These are phyloP conservation scores for Parauchenoglanis ngamensis DNA, from an alignment of 2,797 vertebrate species.

Conservation along the genomic window DNA sequence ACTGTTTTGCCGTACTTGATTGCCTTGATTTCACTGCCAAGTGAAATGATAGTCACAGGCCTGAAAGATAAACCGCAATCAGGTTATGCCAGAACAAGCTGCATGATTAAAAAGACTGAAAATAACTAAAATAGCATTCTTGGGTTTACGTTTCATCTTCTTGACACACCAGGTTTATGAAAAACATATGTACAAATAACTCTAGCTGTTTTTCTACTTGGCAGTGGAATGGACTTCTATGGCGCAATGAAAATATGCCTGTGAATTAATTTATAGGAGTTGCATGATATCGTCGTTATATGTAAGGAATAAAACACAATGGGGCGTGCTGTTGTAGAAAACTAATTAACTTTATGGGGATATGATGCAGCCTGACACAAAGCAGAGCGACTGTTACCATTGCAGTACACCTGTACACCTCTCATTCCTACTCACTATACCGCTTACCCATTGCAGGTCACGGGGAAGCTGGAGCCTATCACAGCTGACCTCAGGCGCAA, in stretches of 20 bases:
- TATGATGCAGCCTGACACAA: background rate
- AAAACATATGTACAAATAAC: constrained; percentile 1
- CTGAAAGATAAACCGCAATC: background rate
- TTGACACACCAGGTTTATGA: background rate
- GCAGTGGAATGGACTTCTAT: background rate
- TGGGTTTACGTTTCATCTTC: background rate
- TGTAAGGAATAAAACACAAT: background rate
- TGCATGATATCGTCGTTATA: background rate
- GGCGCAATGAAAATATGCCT: background rate
- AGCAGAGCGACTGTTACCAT: no score
- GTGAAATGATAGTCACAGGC: background rate
- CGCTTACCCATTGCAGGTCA: no score
- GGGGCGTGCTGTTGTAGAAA: background rate
- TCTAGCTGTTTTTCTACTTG: background rate
- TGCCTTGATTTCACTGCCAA: constrained; percentile 3
- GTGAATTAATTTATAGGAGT: background rate
- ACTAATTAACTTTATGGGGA: background rate
- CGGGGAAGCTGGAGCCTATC: no score
- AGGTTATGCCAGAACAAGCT: background rate
- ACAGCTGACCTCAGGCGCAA: no score
- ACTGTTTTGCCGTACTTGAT: background rate
- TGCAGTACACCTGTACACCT: no score
- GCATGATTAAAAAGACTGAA: background rate
- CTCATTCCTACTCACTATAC: no score
- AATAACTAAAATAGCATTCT: background rate